A percentile compares a stretch with the other conserved stretches of the same genome.
These are phyloP conservation scores for Albula glossodonta DNA, from an alignment of 2,113 vertebrate species.

Conservation along the genomic window DNA sequence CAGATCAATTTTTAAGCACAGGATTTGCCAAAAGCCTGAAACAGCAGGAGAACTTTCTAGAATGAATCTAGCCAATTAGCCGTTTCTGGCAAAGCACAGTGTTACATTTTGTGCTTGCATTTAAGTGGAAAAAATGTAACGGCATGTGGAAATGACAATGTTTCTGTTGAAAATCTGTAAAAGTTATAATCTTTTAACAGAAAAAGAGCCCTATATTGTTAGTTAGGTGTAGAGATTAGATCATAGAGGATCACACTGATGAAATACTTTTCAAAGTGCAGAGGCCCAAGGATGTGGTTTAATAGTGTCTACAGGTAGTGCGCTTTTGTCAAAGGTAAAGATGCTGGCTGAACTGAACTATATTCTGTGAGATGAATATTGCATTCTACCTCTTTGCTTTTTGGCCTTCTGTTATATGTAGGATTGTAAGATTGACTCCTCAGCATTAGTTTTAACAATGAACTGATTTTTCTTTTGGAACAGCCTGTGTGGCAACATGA, in stretches of 20 bases:
- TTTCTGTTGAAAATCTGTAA: no score
- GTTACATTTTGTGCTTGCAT: no score
- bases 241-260: not conserved
- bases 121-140: no score
- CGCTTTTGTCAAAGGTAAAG: not conserved
- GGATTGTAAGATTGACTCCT: not conserved
- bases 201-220: no score
- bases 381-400: not conserved
- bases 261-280: not conserved
- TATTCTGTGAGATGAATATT: not conserved
- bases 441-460: not conserved
- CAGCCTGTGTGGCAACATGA: not conserved
- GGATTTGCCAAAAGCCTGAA: no score
- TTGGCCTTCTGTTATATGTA: not conserved
- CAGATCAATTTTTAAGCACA: not conserved
- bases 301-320: not conserved
- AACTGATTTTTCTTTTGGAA: not conserved
- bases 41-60: no score
- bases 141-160: no score
- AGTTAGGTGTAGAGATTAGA: no score
- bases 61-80: no score
- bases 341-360: not conserved
- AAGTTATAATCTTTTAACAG: no score
- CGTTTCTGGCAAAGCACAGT: no score
- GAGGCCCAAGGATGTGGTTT: not conserved